These are phyloP conservation scores for Rhinogobio ventralis DNA, from an alignment of 2,797 vertebrate genomes.

Conservation along the genomic window DNA sequence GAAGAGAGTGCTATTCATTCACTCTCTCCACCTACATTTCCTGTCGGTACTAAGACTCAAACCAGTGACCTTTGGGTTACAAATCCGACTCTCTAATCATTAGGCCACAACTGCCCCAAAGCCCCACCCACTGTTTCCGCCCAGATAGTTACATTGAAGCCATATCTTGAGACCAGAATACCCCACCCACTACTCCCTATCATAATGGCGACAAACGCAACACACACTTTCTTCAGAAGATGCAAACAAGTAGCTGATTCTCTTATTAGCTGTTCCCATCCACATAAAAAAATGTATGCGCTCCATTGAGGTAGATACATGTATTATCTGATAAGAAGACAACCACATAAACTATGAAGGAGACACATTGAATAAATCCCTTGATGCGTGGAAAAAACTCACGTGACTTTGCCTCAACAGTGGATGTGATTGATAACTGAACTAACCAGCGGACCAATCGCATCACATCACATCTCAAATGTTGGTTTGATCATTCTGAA, in stretches of 20 bases:
- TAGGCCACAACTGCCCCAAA: too few relatives aligned
- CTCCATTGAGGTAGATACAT: not conserved
- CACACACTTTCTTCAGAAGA: not conserved
- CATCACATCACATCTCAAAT: not conserved
- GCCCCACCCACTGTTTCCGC: too few relatives aligned
- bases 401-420: not conserved
- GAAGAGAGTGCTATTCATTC: too few relatives aligned
- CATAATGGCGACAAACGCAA: not conserved
- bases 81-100: too few relatives aligned
- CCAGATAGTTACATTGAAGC: not conserved
- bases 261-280: not conserved
- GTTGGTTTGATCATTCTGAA: not conserved
- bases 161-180: not conserved
- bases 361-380: not conserved
- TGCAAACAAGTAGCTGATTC: not conserved
- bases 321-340: not conserved
- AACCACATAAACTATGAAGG: not conserved
- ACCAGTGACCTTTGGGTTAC: too few relatives aligned
- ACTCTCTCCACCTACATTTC: too few relatives aligned
- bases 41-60: too few relatives aligned
- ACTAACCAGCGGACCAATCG: not conserved
- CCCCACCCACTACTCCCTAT: not conserved
- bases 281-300: not conserved
- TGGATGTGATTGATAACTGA: not conserved
- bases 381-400: not conserved